Conservation (phyloP, 1,140 invertebrate genomes). For the Pseudoatta argentina region DNA sequence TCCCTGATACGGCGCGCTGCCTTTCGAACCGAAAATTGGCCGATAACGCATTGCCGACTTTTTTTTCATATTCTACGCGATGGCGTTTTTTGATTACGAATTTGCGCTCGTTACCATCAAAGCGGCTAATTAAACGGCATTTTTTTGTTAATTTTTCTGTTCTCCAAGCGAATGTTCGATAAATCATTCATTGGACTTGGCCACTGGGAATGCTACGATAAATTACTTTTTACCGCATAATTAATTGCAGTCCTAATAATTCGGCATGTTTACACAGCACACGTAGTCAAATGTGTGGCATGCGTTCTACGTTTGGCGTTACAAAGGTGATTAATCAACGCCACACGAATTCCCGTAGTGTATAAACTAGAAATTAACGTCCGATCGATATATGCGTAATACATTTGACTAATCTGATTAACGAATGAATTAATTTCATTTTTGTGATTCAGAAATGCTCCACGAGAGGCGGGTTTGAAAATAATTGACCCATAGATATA, state of each 20-base stretch:
- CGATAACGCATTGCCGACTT: conserved; percentile 45
- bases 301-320: conserved; percentile 53
- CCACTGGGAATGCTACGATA: conserved; percentile 20
- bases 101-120: conserved; percentile 22
- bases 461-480: conserved; percentile 10
- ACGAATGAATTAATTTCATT: conserved; percentile 67
- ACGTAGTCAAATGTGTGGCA: conserved; percentile 45
- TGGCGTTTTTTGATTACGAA: conserved; percentile 20
- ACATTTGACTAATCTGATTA: conserved; percentile 68
- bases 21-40: conserved; percentile 46
- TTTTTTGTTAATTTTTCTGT: conserved; percentile 28
- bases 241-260: conserved; percentile 57
- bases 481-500: conserved; percentile 18
- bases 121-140: conserved; percentile 48
- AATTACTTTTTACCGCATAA: conserved; percentile 57
- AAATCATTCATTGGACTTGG: conserved; percentile 42
- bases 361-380: conserved; percentile 68
- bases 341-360: conserved; percentile 59
- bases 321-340: conserved; percentile 72
- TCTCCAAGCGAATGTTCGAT: conserved; percentile 18
- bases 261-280: conserved; percentile 51
- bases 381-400: conserved; percentile 64
- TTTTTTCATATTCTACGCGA: conserved; percentile 30
- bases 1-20: conserved; percentile 21
- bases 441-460: conserved; percentile 18